These are phyloP conservation scores for Netelia melanura DNA, from an alignment of 2,888 invertebrate genomes.

Conservation along the genomic window DNA sequence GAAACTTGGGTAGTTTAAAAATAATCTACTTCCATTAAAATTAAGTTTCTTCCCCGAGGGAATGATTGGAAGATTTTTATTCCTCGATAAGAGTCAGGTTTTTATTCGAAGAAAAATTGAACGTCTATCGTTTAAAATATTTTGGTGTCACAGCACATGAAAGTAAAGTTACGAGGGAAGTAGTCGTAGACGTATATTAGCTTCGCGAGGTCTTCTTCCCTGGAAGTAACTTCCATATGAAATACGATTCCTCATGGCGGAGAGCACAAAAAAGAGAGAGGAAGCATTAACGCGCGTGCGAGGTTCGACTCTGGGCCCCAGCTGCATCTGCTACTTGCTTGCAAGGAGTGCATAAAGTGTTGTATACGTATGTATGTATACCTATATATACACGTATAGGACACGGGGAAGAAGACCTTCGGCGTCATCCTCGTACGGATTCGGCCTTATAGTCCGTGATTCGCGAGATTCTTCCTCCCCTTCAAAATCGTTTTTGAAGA, in stretches of 20 bases:
- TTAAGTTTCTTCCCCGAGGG: too few species aligned
- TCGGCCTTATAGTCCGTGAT: constrained; percentile 57
- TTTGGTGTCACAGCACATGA: neutral
- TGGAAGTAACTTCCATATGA: constrained; percentile 59
- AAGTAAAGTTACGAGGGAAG: constrained; percentile 2
- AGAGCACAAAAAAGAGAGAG: constrained; percentile 37
- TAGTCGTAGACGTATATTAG: constrained; percentile 12
- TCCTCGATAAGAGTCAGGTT: neutral
- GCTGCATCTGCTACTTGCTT: constrained; percentile 56
- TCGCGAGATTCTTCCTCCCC: constrained; percentile 55
- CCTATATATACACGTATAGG: constrained; percentile 23
- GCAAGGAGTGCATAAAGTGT: constrained; percentile 53
- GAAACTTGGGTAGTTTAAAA: too few species aligned
- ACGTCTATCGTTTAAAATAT: neutral
- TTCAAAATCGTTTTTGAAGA: neutral
- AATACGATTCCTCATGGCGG: constrained; percentile 55
- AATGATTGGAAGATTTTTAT: too few species aligned
- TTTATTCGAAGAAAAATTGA: neutral
- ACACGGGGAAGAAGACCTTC: constrained; percentile 65
- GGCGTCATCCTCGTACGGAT: constrained; percentile 64
- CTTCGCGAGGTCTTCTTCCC: constrained; percentile 63
- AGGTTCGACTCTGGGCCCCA: constrained; percentile 52
- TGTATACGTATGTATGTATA: constrained; percentile 7
- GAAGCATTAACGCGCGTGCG: constrained; percentile 53
- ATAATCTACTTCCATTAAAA: too few species aligned